Conservation (phyloP, 2,113 vertebrate genomes). For the Mormyrus lacerda region DNA sequence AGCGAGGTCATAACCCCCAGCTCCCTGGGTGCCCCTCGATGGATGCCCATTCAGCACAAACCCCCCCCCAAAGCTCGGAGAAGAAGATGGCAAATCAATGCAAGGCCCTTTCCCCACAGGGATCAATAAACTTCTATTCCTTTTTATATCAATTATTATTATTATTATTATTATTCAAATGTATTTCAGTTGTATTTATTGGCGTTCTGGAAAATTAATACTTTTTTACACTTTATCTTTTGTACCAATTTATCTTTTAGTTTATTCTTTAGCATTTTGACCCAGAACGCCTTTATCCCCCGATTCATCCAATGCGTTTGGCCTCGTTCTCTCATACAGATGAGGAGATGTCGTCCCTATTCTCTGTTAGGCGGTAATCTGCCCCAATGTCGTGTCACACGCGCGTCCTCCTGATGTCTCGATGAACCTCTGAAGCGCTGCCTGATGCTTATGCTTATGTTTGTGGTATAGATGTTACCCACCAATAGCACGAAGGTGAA, state of each 20-base stretch:
- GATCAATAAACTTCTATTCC: neutral
- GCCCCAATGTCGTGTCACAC: neutral
- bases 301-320: neutral
- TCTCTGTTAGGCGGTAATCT: neutral
- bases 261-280: neutral
- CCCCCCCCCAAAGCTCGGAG: neutral
- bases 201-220: neutral
- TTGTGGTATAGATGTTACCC: slow-evolving; percentile 89
- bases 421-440: neutral
- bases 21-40: neutral
- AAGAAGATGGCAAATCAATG: neutral
- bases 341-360: neutral
- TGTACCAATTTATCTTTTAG: neutral
- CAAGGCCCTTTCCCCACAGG: neutral
- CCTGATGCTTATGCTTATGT: slow-evolving; percentile 58
- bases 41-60: neutral
- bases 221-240: neutral
- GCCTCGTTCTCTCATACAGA: neutral
- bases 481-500: slow-evolving; percentile 71
- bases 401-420: neutral
- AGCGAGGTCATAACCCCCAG: neutral
- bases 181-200: neutral
- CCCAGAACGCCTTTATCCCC: neutral
- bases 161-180: neutral
- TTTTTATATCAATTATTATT: neutral